phyloP scores from a whole-genome alignment of 2,797 vertebrate genomes.

The Malurus leucopterus region DNA sequence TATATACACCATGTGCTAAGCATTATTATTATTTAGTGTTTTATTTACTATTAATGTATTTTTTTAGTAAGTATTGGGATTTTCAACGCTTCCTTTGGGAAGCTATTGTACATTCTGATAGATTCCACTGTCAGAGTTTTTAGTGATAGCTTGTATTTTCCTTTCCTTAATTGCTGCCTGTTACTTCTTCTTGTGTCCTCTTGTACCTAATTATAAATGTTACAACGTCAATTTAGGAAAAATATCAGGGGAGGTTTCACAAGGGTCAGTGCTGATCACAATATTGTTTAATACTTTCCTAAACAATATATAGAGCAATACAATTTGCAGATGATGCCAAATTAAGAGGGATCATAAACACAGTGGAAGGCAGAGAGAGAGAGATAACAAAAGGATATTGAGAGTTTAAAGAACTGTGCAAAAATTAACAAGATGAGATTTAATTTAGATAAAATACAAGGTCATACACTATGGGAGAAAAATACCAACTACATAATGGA shows the following conservation, averaged over 20 bases:
- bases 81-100: slow-evolving; percentile 38
- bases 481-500: slow-evolving; percentile 47
- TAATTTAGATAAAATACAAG: slow-evolving; percentile 81
- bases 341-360: slow-evolving; percentile 66
- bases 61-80: slow-evolving; percentile 16
- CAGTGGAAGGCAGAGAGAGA: slow-evolving; percentile 35
- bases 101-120: slow-evolving; percentile 8
- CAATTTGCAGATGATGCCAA: slow-evolving; percentile 60
- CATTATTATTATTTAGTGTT: slow-evolving; percentile 10
- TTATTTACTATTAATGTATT: slow-evolving; percentile 36
- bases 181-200: slow-evolving; percentile 44
- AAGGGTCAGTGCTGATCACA: slow-evolving; percentile 47
- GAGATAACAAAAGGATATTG: slow-evolving; percentile 63
- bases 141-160: slow-evolving; percentile 48
- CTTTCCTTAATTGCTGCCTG: slow-evolving; percentile 44
- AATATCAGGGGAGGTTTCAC: slow-evolving; percentile 51
- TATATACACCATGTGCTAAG: not conserved
- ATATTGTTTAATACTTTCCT: slow-evolving; percentile 53
- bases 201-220: slow-evolving; percentile 57
- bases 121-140: slow-evolving; percentile 36
- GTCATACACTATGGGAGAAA: slow-evolving; percentile 65
- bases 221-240: slow-evolving; percentile 39
- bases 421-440: slow-evolving; percentile 80
- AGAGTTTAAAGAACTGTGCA: slow-evolving; percentile 76
- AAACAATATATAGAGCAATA: slow-evolving; percentile 51